Evolutionary conservation across 2,797 vertebrate species (phyloP).

Genomic region (Eulemur coronatus): DNA sequence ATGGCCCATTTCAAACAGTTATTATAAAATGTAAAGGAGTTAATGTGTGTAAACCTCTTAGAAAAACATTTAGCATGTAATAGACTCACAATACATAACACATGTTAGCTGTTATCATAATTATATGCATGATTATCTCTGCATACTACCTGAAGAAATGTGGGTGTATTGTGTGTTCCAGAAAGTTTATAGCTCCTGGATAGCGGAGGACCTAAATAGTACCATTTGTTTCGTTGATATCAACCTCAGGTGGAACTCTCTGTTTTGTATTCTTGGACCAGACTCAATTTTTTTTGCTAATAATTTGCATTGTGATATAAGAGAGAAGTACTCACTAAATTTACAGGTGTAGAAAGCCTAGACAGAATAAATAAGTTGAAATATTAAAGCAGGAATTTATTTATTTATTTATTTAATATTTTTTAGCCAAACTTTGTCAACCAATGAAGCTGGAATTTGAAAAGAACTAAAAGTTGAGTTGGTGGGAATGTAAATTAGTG

Average conservation of each 20-base stretch:
- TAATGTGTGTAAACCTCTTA: not conserved
- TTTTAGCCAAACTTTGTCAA: not conserved
- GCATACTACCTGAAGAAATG: not conserved
- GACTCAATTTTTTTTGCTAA: not conserved
- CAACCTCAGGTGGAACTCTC: not conserved
- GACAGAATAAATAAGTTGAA: not conserved
- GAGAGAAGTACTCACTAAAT: not conserved
- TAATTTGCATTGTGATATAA: not conserved
- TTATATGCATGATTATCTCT: not conserved
- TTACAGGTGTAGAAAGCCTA: not conserved
- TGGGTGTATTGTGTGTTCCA: not conserved
- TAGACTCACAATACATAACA: not conserved
- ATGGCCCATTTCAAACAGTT: not conserved
- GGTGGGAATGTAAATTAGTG: not conserved
- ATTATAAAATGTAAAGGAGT: not conserved
- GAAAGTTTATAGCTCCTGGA: not conserved
- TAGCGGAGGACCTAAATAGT: not conserved
- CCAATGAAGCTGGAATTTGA: not conserved
- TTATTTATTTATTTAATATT: not conserved
- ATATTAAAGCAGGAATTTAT: not conserved
- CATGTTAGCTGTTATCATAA: not conserved
- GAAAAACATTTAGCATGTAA: not conserved
- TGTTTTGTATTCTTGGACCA: not conserved
- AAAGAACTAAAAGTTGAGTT: not conserved
- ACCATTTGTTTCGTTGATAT: not conserved